Conservation (phyloP, 2,113 vertebrate genomes). For the Heterocephalus glaber region DNA sequence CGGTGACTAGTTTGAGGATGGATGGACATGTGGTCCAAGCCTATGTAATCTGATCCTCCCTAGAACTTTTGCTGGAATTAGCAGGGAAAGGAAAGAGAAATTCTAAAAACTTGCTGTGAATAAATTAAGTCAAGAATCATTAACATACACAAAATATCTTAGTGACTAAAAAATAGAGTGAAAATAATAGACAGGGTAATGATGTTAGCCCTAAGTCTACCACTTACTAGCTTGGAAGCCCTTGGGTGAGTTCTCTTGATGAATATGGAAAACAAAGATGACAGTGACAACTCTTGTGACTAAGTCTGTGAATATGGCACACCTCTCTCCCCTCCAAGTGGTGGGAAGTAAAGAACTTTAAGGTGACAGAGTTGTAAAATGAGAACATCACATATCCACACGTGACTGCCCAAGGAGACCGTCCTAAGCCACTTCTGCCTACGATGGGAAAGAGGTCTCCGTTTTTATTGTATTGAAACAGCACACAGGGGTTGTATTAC, state of each 20-base stretch:
- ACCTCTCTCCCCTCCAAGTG: not conserved
- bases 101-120: not conserved
- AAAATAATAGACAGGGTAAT: not conserved
- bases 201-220: not conserved
- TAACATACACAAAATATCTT: not conserved
- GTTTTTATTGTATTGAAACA: not conserved
- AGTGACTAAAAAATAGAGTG: not conserved
- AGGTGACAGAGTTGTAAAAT: not conserved
- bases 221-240: not conserved
- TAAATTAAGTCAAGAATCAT: not conserved
- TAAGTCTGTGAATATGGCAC: not conserved
- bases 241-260: not conserved
- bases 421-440: not conserved
- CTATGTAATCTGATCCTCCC: not conserved
- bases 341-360: not conserved
- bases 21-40: not conserved
- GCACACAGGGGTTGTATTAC: not conserved
- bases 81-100: not conserved
- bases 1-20: not conserved
- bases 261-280: not conserved
- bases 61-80: not conserved
- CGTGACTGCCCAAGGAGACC: not conserved
- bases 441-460: not conserved
- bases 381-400: not conserved
- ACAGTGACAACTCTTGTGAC: no score